A percentile compares a stretch with the other conserved stretches of the same genome.
phyloP scores from a whole-genome alignment of 2,888 invertebrate genomes.

The Mamestra brassicae region DNA sequence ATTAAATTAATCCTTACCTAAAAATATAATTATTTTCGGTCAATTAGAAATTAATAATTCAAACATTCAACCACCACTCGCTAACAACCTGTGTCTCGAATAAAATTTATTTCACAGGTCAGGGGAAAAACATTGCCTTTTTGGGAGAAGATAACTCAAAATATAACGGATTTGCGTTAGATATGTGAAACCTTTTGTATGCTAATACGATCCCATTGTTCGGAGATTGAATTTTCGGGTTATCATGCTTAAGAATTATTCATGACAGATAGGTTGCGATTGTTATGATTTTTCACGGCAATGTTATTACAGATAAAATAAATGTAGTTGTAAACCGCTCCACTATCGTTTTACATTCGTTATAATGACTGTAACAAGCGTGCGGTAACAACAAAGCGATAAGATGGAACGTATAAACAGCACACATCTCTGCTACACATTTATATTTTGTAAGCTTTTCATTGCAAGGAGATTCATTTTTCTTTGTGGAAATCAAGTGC shows the following conservation, averaged over 20 bases:
- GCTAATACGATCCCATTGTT: conserved; percentile 90
- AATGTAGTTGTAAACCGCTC: conserved; percentile 2
- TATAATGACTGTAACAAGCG: conserved; percentile 26
- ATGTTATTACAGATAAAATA: conserved; percentile 40
- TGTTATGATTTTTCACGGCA: conserved; percentile 78
- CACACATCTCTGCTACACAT: conserved; percentile 38
- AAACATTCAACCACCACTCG: conserved; percentile 70
- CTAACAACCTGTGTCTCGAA: conserved; percentile 76
- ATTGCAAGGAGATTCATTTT: conserved; percentile 44
- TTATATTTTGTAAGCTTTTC: conserved; percentile 56
- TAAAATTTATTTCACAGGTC: conserved; percentile 85
- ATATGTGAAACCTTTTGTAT: conserved; percentile 91
- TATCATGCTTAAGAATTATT: conserved; percentile 89
- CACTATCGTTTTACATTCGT: conserved; percentile 1
- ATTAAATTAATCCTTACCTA: conserved; percentile 29
- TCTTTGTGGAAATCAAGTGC: conserved; percentile 49
- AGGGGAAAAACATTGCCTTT: conserved; percentile 84
- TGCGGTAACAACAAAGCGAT: conserved; percentile 14
- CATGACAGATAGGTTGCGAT: conserved; percentile 85
- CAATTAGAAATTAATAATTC: conserved; percentile 74
- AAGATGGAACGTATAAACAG: conserved; percentile 27
- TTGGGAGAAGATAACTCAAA: conserved; percentile 88
- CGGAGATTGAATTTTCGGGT: conserved; percentile 90
- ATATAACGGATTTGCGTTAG: conserved; percentile 90
- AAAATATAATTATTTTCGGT: conserved; percentile 41